These are phyloP conservation scores for Myiozetetes cayanensis DNA, from an alignment of 2,113 vertebrate genomes.

Conservation along the genomic window DNA sequence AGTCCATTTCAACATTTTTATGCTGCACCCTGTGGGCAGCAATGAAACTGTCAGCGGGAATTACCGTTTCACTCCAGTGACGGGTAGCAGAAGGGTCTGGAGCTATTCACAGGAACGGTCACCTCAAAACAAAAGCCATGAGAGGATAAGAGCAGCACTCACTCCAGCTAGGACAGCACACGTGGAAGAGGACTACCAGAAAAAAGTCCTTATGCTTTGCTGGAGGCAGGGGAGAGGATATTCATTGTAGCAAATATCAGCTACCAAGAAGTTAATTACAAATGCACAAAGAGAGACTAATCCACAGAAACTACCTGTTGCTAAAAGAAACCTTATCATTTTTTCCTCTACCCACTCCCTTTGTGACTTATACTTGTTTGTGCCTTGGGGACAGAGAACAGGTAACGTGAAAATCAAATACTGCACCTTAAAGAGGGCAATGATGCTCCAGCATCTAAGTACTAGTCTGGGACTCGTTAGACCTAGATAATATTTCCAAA, in stretches of 20 bases:
- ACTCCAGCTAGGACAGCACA: background rate
- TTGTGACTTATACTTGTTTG: background rate
- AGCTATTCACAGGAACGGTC: background rate
- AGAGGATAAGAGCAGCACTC: background rate
- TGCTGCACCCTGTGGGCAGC: background rate
- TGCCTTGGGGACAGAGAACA: background rate
- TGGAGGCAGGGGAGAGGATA: background rate
- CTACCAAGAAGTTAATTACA: background rate
- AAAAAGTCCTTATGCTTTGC: background rate
- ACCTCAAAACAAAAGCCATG: constrained; percentile 1
- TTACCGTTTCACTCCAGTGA: background rate
- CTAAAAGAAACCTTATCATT: background rate
- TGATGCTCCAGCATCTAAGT: background rate
- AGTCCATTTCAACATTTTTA: background rate
- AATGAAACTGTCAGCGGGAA: constrained; percentile 19
- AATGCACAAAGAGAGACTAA: background rate
- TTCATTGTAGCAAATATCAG: background rate
- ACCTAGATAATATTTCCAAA: background rate
- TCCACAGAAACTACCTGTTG: background rate
- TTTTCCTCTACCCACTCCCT: background rate
- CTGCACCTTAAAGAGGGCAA: background rate
- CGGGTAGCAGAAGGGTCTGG: background rate
- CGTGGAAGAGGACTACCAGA: background rate
- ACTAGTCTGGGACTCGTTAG: background rate
- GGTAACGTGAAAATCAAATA: background rate